Conservation (phyloP, 2,888 invertebrate genomes). For the Sminthurinus aureus region DNA sequence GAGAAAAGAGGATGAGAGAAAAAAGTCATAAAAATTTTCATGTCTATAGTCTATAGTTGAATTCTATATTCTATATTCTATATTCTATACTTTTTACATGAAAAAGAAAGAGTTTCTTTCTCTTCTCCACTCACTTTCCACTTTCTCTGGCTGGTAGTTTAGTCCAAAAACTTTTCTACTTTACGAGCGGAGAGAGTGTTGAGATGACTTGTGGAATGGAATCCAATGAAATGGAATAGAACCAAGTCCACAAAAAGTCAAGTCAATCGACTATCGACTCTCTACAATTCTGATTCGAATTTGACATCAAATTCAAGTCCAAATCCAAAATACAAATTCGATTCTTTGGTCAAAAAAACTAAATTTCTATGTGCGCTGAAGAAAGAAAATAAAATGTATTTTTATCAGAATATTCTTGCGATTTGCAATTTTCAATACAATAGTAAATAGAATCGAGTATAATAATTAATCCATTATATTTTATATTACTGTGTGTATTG, state of each 20-base stretch:
- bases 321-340: no score
- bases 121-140: constrained; percentile 18
- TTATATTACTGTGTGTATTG: constrained; percentile 7
- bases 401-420: no score
- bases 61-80: no score
- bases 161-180: not conserved
- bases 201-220: constrained; percentile 12
- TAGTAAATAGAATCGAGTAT: not conserved
- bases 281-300: no score
- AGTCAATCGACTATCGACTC: no score
- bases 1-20: constrained; percentile 4
- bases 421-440: no score
- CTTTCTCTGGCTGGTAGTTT: constrained; percentile 1
- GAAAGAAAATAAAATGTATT: no score
- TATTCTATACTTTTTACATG: not conserved
- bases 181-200: constrained; percentile 1
- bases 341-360: no score
- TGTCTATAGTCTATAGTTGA: not conserved
- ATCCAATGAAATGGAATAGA: not conserved
- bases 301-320: no score
- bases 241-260: not conserved
- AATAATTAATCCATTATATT: no score
- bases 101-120: not conserved
- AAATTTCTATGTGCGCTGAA: no score
- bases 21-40: constrained; percentile 6